phyloP scores from a whole-genome alignment of 2,888 invertebrate genomes.

The Chrysomela aeneicollis region DNA sequence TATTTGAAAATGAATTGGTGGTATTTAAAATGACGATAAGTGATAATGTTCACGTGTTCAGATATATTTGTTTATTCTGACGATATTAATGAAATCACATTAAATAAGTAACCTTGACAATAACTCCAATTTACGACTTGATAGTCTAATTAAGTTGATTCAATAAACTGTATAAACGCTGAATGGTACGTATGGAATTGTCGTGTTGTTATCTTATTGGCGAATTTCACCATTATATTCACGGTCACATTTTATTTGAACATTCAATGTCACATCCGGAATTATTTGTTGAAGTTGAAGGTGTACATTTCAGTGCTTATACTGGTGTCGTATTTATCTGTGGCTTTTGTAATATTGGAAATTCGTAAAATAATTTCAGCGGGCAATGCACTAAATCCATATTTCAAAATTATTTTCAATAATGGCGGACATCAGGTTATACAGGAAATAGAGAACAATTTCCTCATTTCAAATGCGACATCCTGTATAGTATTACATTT shows the following conservation, averaged over 20 bases:
- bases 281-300: conserved; percentile 2
- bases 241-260: conserved; percentile 13
- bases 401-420: no score
- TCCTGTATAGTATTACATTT: no score
- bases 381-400: no score
- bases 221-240: conserved; percentile 12
- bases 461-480: no score
- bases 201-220: conserved; percentile 9
- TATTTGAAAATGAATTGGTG: no score
- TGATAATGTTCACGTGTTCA: no score
- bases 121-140: conserved; percentile 13
- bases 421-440: no score
- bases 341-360: no score
- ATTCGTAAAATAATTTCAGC: no score
- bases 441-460: no score
- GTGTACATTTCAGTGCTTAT: not conserved
- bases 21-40: no score
- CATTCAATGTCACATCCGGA: not conserved
- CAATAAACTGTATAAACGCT: conserved; percentile 12
- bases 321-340: no score
- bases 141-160: conserved; percentile 16
- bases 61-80: not conserved
- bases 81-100: not conserved
- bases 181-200: conserved; percentile 12
- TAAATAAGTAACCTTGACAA: conserved; percentile 3